phyloP scores from a whole-genome alignment of 2,113 vertebrate genomes.

The Camelus dromedarius region DNA sequence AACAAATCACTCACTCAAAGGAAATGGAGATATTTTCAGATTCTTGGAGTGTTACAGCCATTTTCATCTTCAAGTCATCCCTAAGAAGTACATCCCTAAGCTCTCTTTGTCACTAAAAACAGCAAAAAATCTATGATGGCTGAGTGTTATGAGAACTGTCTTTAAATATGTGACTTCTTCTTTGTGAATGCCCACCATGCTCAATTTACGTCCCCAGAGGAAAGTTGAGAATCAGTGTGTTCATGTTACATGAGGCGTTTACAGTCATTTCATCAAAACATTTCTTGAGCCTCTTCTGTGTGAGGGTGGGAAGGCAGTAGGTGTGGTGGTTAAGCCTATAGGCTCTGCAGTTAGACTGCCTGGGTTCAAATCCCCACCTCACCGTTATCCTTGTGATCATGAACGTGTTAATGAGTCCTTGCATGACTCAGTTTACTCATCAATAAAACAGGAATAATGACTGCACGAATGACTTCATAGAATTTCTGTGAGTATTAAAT shows the following conservation, averaged over 20 bases:
- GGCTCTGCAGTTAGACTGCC: background rate
- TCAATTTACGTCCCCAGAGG: background rate
- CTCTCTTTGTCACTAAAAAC: background rate
- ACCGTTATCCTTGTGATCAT: background rate
- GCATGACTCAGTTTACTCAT: background rate
- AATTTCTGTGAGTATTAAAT: background rate
- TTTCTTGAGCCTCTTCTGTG: background rate
- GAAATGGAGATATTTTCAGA: background rate
- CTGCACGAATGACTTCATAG: background rate
- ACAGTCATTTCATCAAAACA: background rate
- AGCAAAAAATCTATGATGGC: background rate
- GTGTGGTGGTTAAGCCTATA: background rate
- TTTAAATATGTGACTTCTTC: background rate
- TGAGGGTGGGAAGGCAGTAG: background rate
- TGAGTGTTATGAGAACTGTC: background rate
- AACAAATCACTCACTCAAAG: background rate
- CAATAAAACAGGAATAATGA: background rate
- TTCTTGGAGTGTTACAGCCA: background rate
- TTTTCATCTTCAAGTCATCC: background rate
- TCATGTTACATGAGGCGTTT: background rate
- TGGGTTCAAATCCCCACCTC: background rate
- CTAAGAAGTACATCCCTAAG: background rate
- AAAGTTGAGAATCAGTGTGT: background rate
- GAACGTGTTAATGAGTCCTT: background rate
- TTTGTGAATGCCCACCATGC: background rate